These are phyloP conservation scores for Leucoraja erinaceus DNA, from an alignment of 2,113 vertebrate genomes.

Conservation along the genomic window DNA sequence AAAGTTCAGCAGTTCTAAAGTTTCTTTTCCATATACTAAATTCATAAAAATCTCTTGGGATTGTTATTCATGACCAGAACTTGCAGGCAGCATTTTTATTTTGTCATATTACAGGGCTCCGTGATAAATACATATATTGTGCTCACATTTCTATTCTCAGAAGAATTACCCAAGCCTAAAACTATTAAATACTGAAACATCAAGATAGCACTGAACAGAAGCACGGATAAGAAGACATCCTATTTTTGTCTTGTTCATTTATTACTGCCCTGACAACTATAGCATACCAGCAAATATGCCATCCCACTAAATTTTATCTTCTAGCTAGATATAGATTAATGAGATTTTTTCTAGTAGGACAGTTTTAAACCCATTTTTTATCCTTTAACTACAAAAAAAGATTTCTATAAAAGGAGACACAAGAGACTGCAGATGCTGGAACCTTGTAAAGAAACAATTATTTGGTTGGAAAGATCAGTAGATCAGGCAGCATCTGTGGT, in stretches of 20 bases:
- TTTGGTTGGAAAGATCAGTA: too few species aligned
- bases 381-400: neutral
- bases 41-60: constrained; percentile 1
- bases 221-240: neutral
- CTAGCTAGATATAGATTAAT: neutral
- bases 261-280: neutral
- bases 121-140: neutral
- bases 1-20: neutral
- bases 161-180: neutral
- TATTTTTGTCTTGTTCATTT: constrained; percentile 27
- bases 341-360: neutral
- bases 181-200: constrained; percentile 19
- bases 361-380: neutral
- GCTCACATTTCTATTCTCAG: constrained; percentile 16
- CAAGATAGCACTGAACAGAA: constrained; percentile 17
- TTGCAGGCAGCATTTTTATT: neutral
- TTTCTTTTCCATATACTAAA: neutral
- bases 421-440: too few species aligned
- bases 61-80: neutral
- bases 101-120: neutral
- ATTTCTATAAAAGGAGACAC: neutral
- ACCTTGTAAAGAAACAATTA: too few species aligned
- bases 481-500: too few species aligned
- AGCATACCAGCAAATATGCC: neutral
- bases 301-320: neutral